A percentile compares a stretch with the other conserved stretches of the same genome.
Conservation (phyloP, 2,797 vertebrate genomes). For the Clarias laeviceps region DNA sequence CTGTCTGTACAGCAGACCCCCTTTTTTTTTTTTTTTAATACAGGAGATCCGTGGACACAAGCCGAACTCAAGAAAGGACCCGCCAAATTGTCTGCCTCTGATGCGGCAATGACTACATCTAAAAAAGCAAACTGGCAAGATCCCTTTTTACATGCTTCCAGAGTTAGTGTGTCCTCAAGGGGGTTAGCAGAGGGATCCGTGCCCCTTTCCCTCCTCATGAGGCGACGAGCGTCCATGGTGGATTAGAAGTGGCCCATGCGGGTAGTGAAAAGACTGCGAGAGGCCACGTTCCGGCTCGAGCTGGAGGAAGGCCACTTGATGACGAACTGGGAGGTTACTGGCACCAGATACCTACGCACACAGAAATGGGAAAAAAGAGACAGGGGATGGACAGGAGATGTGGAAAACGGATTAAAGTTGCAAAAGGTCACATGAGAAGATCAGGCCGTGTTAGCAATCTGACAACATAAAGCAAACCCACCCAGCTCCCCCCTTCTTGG, state of each 20-base stretch:
- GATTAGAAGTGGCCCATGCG: constrained; percentile 88
- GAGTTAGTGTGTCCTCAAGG: constrained; percentile 28
- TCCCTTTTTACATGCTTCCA: constrained; percentile 43
- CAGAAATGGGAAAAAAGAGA: constrained; percentile 58
- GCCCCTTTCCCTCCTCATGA: constrained; percentile 34
- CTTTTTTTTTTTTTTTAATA: constrained; percentile 57
- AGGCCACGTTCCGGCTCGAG: constrained; percentile 81
- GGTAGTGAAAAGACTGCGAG: constrained; percentile 85
- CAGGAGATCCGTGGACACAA: constrained; percentile 64
- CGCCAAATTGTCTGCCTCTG: constrained; percentile 53
- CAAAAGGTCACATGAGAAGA: constrained; percentile 73
- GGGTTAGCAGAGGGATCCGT: neutral
- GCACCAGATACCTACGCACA: constrained; percentile 92
- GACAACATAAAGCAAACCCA: constrained; percentile 48
- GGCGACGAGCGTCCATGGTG: constrained; percentile 31
- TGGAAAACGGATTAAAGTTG: constrained; percentile 74
- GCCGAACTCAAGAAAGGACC: constrained; percentile 37
- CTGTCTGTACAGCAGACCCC: constrained; percentile 70
- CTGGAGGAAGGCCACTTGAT: constrained; percentile 88
- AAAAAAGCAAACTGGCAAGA: constrained; percentile 31
- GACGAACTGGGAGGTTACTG: constrained; percentile 93
- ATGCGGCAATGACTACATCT: constrained; percentile 46
- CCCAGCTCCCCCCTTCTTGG: constrained; percentile 28
- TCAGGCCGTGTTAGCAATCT: constrained; percentile 66
- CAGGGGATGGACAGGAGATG: constrained; percentile 66